Evolutionary conservation across 2,888 invertebrate species (phyloP).

Genomic region (Belgica antarctica): DNA sequence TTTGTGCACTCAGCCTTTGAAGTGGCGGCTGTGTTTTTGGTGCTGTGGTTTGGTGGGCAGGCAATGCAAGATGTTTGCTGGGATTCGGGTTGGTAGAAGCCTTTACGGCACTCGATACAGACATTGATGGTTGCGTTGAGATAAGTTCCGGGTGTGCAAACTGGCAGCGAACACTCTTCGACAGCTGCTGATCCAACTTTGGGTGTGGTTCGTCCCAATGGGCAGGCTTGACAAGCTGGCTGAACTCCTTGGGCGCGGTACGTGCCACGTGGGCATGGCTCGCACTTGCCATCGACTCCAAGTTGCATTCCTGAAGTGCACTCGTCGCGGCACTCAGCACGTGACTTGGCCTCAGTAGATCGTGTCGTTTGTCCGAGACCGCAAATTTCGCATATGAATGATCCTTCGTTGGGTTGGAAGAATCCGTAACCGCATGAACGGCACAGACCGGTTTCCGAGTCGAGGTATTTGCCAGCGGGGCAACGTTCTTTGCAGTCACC

Average conservation of each 20-base stretch:
- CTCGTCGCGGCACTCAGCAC: conserved; percentile 85
- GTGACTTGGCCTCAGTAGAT: conserved; percentile 82
- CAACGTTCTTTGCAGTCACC: conserved; percentile 91
- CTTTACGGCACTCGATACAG: conserved; percentile 84
- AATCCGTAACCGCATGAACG: conserved; percentile 91
- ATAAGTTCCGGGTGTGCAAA: conserved; percentile 79
- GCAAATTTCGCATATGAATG: conserved; percentile 84
- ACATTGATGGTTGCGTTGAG: conserved; percentile 82
- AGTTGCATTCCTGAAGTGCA: conserved; percentile 77
- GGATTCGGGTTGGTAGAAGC: conserved; percentile 84
- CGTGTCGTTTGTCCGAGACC: conserved; percentile 89
- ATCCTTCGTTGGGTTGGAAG: conserved; percentile 86
- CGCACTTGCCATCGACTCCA: conserved; percentile 84
- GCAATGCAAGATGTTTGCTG: conserved; percentile 83
- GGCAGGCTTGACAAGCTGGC: conserved; percentile 84
- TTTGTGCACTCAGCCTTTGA: conserved; percentile 82
- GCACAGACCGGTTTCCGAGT: conserved; percentile 83
- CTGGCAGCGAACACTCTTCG: conserved; percentile 90
- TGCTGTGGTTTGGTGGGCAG: conserved; percentile 89
- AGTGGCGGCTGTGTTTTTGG: conserved; percentile 74
- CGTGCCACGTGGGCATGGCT: conserved; percentile 85
- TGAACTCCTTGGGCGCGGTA: conserved; percentile 84
- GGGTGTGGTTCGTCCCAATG: conserved; percentile 85
- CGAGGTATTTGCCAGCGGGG: conserved; percentile 90
- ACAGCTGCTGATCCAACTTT: conserved; percentile 77